Base-by-base conservation (phyloP, 2,888 invertebrate species). In the Tachina lurida region DNA sequence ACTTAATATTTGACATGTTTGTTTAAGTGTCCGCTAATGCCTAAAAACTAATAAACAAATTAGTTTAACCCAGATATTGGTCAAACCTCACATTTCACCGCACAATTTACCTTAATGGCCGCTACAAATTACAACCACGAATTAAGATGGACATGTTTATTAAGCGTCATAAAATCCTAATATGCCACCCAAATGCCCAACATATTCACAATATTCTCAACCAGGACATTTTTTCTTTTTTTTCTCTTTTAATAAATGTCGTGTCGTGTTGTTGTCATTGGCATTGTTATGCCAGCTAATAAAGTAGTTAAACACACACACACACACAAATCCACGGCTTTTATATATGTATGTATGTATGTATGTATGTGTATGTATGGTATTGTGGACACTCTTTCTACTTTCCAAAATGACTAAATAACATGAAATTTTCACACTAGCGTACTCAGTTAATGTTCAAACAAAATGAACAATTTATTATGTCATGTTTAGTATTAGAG, bases 101-200 rank as follows among this genome's bases (percentile, higher is more conserved):
- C 82, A 79, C 75, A 86, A 83, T 83, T 86, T 73, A 76, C 71
- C 49, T 58, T 84, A 87, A 87, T 87, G 81, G 49, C 86, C 80
- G 84, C 84, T 75, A 87, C 83, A 85, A 87, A 87, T 87, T 85
- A 84, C 79, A 78, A 58, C 75, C 84, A 79, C 75, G 81, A 87
- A 86, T 86, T 87, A 86, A 87, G 80, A 78, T 65, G 78, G 84
- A 87, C 87, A 87, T 86, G 83, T 87, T 87, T 87, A 86, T 87
- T 87, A 86, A 83, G 83, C 56, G 79, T 62, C 77, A 71, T 71
- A 74, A 84, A 78, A 45, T 45, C 70, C 74, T 58, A 58, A 63
- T 52, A 74, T 47, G 49, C 68, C 63, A 74, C 22, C 76, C 43
- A 49, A 49, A 15, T 19, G 31, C 31, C 76, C 74, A 47, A 58